These are phyloP conservation scores for Timema podura DNA, from an alignment of 2,888 invertebrate species.

Conservation along the genomic window DNA sequence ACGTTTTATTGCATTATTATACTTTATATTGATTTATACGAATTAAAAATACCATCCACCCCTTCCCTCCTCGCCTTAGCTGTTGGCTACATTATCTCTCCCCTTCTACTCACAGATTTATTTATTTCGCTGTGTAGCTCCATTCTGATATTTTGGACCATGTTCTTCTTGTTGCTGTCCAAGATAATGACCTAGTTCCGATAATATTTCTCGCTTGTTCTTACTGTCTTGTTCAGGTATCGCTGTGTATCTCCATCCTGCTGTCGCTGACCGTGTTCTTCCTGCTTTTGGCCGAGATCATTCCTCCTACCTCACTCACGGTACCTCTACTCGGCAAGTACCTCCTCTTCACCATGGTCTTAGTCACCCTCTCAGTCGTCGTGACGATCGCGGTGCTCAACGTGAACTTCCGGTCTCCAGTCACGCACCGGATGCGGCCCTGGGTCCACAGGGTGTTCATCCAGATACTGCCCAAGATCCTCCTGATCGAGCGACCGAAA, in stretches of 20 bases:
- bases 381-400: slow-evolving; percentile 92
- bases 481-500: slow-evolving; percentile 84
- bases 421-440: slow-evolving; percentile 87
- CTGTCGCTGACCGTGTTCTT: slow-evolving; percentile 93
- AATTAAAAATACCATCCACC: no score
- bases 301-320: slow-evolving; percentile 89
- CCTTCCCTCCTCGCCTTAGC: no score
- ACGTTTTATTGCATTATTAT: slow-evolving; percentile 27
- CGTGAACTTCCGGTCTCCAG: slow-evolving; percentile 86
- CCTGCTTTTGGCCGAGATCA: slow-evolving; percentile 87
- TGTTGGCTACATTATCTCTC: no score
- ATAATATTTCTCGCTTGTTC: no score
- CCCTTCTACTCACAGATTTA: no score
- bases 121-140: no score
- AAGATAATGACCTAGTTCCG: slow-evolving; percentile 46
- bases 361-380: slow-evolving; percentile 88
- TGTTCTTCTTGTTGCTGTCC: no score
- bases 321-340: slow-evolving; percentile 90
- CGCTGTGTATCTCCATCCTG: slow-evolving; percentile 90
- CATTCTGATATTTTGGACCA: no score
- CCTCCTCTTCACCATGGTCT: slow-evolving; percentile 90
- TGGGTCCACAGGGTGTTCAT: slow-evolving; percentile 82
- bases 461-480: slow-evolving; percentile 47
- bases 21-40: no score
- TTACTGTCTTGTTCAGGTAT: slow-evolving; percentile 50